These are phyloP conservation scores for Drosophila cardini DNA, from an alignment of 1,140 invertebrate species.

Conservation along the genomic window DNA sequence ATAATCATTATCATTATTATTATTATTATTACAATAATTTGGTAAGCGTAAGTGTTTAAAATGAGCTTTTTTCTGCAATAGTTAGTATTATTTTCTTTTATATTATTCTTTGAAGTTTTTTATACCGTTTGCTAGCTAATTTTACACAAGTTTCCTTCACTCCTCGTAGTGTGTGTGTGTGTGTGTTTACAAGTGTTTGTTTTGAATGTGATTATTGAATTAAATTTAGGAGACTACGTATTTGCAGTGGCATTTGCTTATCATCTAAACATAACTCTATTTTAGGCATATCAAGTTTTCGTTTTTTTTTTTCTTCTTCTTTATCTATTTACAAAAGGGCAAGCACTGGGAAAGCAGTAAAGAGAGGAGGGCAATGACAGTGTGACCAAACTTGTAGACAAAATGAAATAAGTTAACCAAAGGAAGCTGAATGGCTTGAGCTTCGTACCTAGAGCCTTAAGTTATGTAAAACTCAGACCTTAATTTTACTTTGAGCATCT, in stretches of 20 bases:
- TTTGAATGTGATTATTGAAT: slow-evolving; percentile 64
- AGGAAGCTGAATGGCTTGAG: neutral
- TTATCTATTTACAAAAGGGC: slow-evolving; percentile 24
- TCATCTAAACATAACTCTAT: slow-evolving; percentile 48
- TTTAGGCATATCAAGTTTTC: slow-evolving; percentile 51
- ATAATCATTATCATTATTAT: slow-evolving; percentile 30
- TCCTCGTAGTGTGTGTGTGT: slow-evolving; percentile 15
- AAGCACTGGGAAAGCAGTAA: slow-evolving; percentile 8
- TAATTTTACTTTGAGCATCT: too few species aligned
- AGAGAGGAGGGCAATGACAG: slow-evolving; percentile 6
- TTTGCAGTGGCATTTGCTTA: slow-evolving; percentile 49
- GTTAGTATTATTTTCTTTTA: slow-evolving; percentile 27
- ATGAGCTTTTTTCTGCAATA: slow-evolving; percentile 61
- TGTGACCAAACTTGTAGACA: neutral
- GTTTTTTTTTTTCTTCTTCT: neutral
- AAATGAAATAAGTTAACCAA: neutral
- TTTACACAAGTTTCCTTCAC: slow-evolving; percentile 48
- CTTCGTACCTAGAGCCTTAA: too few species aligned
- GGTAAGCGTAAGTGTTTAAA: slow-evolving; percentile 80
- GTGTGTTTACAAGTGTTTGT: slow-evolving; percentile 42
- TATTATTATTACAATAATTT: slow-evolving; percentile 72
- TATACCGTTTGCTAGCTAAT: slow-evolving; percentile 63
- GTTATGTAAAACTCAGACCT: too few species aligned
- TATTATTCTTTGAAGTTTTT: slow-evolving; percentile 22
- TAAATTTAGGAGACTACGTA: slow-evolving; percentile 59